Percentiles rank a stretch among this genome's conserved stretches.
Conservation (phyloP, 2,888 invertebrate species). For the Lycocerus yunnanus region DNA sequence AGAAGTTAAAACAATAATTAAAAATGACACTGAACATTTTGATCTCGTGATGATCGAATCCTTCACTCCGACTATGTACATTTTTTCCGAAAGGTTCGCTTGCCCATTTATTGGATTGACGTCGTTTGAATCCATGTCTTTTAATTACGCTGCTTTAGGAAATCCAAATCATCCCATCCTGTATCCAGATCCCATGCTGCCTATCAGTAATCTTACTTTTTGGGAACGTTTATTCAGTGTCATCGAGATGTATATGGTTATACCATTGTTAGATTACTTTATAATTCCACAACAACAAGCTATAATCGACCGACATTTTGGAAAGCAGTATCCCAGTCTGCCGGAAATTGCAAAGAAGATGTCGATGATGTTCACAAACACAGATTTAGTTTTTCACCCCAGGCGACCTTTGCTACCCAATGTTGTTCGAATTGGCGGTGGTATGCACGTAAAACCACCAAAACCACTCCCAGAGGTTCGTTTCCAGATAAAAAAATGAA, state of each 20-base stretch:
- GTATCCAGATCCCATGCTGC: conserved; percentile 44
- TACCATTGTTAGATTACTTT: background rate
- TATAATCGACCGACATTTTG: background rate
- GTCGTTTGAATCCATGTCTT: conserved; percentile 42
- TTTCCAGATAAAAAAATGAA: too few relatives aligned
- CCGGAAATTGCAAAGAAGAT: background rate
- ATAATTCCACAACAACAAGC: background rate
- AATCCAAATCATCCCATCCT: conserved; percentile 47
- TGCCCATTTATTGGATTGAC: conserved; percentile 47
- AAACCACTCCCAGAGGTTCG: conserved; percentile 4
- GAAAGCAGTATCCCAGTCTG: background rate
- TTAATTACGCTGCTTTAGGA: conserved; percentile 43
- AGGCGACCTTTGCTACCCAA: background rate
- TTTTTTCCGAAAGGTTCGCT: conserved; percentile 45
- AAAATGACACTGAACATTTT: conserved; percentile 41
- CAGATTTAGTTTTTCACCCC: background rate
- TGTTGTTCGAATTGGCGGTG: background rate
- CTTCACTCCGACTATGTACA: conserved; percentile 40
- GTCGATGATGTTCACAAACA: background rate
- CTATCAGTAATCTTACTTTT: conserved; percentile 40
- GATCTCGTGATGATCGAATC: conserved; percentile 49
- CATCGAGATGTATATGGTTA: background rate
- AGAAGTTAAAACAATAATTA: conserved; percentile 44
- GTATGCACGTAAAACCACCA: background rate
- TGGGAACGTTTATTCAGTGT: conserved; percentile 35